phyloP scores from a whole-genome alignment of 2,888 invertebrate species.

The Stramonita haemastoma region DNA sequence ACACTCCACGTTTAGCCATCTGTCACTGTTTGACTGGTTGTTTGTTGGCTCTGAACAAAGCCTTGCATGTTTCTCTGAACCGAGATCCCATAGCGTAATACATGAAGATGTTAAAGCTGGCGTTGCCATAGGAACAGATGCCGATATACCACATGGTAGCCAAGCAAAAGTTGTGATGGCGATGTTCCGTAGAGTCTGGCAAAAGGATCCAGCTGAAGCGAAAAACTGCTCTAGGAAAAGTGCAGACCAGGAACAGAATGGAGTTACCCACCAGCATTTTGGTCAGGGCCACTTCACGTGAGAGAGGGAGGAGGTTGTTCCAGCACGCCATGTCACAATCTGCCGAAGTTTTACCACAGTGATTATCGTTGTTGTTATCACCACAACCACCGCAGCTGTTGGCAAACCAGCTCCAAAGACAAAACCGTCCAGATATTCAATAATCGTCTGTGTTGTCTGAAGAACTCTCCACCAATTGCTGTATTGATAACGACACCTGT shows the following conservation, averaged over 20 bases:
- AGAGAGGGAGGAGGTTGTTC: not conserved
- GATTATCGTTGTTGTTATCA: not conserved
- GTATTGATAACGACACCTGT: not conserved
- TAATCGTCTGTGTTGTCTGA: not conserved
- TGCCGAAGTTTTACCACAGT: not conserved
- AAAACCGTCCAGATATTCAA: not conserved
- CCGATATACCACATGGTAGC: not conserved
- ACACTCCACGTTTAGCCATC: no score
- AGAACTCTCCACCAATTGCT: not conserved
- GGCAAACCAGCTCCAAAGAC: slow-evolving; percentile 4
- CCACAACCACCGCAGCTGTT: not conserved
- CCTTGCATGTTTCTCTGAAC: not conserved
- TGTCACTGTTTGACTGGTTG: not conserved
- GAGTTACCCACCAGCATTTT: not conserved
- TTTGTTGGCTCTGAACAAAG: not conserved
- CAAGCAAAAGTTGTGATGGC: not conserved
- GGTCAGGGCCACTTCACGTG: not conserved
- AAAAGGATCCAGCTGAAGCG: not conserved
- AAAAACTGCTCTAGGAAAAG: not conserved
- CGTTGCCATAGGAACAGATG: not conserved
- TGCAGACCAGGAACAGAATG: not conserved
- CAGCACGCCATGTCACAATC: not conserved
- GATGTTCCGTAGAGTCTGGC: not conserved
- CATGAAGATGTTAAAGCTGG: not conserved
- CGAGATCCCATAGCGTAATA: not conserved